Evolutionary conservation across 1,140 invertebrate species (phyloP).

Genomic region (Coelopa frigida): DNA sequence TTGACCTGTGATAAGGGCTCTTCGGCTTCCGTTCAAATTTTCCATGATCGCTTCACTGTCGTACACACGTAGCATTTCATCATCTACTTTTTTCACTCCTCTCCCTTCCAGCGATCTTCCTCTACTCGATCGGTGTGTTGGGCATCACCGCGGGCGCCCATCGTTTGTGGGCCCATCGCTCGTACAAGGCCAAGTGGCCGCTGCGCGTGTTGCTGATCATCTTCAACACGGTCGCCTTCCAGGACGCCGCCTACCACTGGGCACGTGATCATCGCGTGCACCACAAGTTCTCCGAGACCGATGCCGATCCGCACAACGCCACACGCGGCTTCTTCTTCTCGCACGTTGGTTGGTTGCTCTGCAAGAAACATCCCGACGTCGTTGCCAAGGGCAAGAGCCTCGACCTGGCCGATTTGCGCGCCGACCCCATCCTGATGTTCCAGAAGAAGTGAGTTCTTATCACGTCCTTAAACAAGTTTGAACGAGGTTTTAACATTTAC

Average conservation of each 20-base stretch:
- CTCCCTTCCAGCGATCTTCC: slow-evolving; percentile 14
- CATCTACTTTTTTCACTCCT: neutral
- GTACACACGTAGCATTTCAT: too few species aligned
- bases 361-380: slow-evolving; percentile 83
- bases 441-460: slow-evolving; percentile 71
- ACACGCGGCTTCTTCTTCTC: slow-evolving; percentile 89
- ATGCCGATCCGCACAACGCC: slow-evolving; percentile 93
- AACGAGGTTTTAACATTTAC: too few species aligned
- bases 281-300: slow-evolving; percentile 92
- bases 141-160: slow-evolving; percentile 91
- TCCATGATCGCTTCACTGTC: too few species aligned
- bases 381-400: slow-evolving; percentile 75
- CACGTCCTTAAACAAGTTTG: neutral
- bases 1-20: too few species aligned
- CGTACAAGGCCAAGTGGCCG: slow-evolving; percentile 88
- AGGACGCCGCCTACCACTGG: slow-evolving; percentile 91
- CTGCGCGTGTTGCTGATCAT: slow-evolving; percentile 67
- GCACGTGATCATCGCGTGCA: slow-evolving; percentile 89
- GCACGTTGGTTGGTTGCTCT: slow-evolving; percentile 88
- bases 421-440: slow-evolving; percentile 78
- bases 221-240: slow-evolving; percentile 75
- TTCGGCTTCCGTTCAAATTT: too few species aligned
- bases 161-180: slow-evolving; percentile 84
- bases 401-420: slow-evolving; percentile 75
- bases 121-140: slow-evolving; percentile 61